phyloP scores from a whole-genome alignment of 2,113 vertebrate species.

The Anoura caudifer region DNA sequence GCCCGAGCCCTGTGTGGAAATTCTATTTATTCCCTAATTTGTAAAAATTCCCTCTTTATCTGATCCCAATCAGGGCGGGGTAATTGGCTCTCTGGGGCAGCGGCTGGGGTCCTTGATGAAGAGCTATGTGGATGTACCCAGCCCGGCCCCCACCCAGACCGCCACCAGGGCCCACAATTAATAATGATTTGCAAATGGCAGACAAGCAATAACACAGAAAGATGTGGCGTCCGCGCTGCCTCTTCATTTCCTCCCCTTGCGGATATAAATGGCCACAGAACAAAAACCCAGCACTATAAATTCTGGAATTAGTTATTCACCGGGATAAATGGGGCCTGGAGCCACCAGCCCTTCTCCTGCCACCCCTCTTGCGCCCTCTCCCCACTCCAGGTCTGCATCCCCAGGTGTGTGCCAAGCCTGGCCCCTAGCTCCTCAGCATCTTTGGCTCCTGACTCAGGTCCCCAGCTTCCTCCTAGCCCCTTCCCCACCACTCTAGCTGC shows the following conservation, averaged over 20 bases:
- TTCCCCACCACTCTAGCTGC: background rate
- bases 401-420: background rate
- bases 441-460: background rate
- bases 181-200: conserved; percentile 98
- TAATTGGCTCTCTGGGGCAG: conserved; percentile 96
- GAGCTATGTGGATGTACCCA: conserved; percentile 94
- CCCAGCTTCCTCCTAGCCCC: background rate
- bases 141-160: conserved; percentile 84
- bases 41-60: conserved; percentile 97
- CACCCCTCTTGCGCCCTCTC: conserved; percentile 22
- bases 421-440: background rate
- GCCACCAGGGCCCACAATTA: conserved; percentile 88
- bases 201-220: conserved; percentile 91
- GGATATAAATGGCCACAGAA: conserved; percentile 88
- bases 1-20: conserved; percentile 96
- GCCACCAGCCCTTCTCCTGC: conserved; percentile 55
- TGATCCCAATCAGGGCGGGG: conserved; percentile 98
- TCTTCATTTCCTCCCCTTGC: conserved; percentile 86
- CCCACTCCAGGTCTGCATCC: conserved; percentile 23
- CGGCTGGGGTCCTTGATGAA: conserved; percentile 96
- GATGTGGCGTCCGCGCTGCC: conserved; percentile 87
- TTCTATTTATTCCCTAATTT: conserved; percentile 99
- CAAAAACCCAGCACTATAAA: conserved; percentile 87
- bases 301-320: conserved; percentile 91
- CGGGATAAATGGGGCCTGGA: conserved; percentile 84